These are phyloP conservation scores for Cylloceria caligata DNA, from an alignment of 2,888 invertebrate species.

Conservation along the genomic window DNA sequence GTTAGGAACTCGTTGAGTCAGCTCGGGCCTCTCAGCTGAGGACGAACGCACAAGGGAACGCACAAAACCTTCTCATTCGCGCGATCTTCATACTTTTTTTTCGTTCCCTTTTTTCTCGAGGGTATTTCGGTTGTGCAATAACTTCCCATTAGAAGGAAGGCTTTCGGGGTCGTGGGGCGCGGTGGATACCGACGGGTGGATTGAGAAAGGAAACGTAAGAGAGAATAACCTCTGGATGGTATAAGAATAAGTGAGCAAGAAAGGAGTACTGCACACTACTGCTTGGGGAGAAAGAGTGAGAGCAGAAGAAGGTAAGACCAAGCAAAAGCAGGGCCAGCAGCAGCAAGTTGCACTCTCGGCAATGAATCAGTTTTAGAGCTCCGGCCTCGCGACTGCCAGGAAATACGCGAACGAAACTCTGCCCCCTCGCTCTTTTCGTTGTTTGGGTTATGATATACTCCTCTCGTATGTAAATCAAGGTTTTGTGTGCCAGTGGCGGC, in stretches of 20 bases:
- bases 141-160: constrained; percentile 78
- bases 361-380: constrained; percentile 83
- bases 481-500: constrained; percentile 31
- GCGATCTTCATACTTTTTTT: constrained; percentile 39
- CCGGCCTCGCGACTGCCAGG: constrained; percentile 72
- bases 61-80: constrained; percentile 33
- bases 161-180: constrained; percentile 57
- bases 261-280: background rate
- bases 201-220: constrained; percentile 49
- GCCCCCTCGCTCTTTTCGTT: constrained; percentile 68
- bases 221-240: constrained; percentile 32
- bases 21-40: constrained; percentile 24
- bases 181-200: constrained; percentile 40
- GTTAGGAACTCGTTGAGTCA: constrained; percentile 17
- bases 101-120: constrained; percentile 38
- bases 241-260: constrained; percentile 48
- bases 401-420: constrained; percentile 72
- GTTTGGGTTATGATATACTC: constrained; percentile 81
- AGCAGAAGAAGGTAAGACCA: constrained; percentile 47
- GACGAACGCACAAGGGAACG: background rate
- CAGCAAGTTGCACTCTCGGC: constrained; percentile 73
- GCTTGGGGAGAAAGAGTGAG: constrained; percentile 35
- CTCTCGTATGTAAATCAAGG: constrained; percentile 79
- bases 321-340: constrained; percentile 51
- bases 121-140: constrained; percentile 75